These are phyloP conservation scores for Idaea aversata DNA, from an alignment of 2,888 invertebrate species.

Conservation along the genomic window DNA sequence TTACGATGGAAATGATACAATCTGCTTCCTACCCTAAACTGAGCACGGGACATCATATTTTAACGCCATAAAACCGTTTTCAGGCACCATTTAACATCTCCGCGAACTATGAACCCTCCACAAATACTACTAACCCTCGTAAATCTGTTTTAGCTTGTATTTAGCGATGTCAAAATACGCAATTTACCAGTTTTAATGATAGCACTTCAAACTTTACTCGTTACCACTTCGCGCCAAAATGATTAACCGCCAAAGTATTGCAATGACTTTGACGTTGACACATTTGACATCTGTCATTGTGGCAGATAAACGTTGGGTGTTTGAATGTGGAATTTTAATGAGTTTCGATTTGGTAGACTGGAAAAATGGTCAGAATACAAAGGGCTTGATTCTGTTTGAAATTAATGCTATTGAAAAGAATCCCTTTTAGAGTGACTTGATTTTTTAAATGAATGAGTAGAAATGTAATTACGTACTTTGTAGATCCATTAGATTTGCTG, in stretches of 20 bases:
- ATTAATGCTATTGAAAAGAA: neutral
- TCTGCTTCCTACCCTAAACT: neutral
- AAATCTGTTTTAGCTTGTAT: neutral
- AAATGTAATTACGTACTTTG: neutral
- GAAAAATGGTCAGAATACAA: neutral
- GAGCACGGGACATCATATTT: neutral
- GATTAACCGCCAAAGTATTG: slow-evolving; percentile 6
- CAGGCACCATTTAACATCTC: neutral
- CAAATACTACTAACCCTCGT: neutral
- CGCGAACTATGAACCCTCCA: neutral
- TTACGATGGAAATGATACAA: neutral
- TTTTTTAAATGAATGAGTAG: neutral
- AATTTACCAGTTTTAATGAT: slow-evolving; percentile 3
- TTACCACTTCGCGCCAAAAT: neutral
- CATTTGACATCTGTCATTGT: slow-evolving; percentile 3
- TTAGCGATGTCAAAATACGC: neutral
- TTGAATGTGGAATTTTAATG: neutral
- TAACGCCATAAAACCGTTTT: neutral
- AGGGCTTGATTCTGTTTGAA: neutral
- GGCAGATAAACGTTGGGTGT: neutral
- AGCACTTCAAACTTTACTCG: slow-evolving; percentile 1
- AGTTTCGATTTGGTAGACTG: neutral
- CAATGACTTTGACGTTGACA: slow-evolving; percentile 5
- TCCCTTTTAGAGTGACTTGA: neutral
- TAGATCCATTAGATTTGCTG: neutral